These are phyloP conservation scores for Listrodromus nycthemerus DNA, from an alignment of 2,888 invertebrate species.

Conservation along the genomic window DNA sequence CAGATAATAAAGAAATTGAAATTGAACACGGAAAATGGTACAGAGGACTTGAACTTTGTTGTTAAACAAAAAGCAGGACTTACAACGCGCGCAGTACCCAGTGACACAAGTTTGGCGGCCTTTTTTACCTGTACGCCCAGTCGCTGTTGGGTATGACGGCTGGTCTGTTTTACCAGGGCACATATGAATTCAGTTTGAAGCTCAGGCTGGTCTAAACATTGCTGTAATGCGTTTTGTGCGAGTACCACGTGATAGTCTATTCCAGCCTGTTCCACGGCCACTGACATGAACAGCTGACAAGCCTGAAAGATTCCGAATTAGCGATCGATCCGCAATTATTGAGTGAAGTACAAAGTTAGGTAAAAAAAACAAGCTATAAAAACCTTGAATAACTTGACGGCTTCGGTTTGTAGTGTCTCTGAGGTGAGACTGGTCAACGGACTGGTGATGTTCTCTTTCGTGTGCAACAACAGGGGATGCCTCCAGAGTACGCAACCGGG, in stretches of 20 bases:
- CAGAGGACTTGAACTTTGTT: slow-evolving; percentile 74
- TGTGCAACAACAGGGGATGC: slow-evolving; percentile 95
- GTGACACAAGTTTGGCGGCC: slow-evolving; percentile 85
- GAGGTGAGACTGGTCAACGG: slow-evolving; percentile 96
- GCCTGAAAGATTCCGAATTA: slow-evolving; percentile 87
- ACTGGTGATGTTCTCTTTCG: slow-evolving; percentile 95
- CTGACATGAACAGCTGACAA: slow-evolving; percentile 97
- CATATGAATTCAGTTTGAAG: slow-evolving; percentile 97
- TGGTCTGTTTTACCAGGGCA: slow-evolving; percentile 96
- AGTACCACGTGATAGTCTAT: slow-evolving; percentile 99
- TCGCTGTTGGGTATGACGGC: slow-evolving; percentile 93
- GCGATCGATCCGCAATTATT: not conserved
- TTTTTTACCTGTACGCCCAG: slow-evolving; percentile 92
- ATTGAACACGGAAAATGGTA: slow-evolving; percentile 77
- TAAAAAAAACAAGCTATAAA: not conserved
- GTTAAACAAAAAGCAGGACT: slow-evolving; percentile 85
- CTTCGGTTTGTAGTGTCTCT: slow-evolving; percentile 95
- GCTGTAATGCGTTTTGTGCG: slow-evolving; percentile 97
- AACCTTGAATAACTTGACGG: slow-evolving; percentile 97
- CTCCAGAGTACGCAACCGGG: slow-evolving; percentile 97
- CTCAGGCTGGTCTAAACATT: slow-evolving; percentile 95
- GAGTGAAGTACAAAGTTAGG: not conserved
- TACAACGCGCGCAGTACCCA: slow-evolving; percentile 85
- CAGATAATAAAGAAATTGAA: not conserved
- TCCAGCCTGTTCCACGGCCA: slow-evolving; percentile 97